phyloP scores from a whole-genome alignment of 2,888 invertebrate species.

The Psylliodes chrysocephalus region DNA sequence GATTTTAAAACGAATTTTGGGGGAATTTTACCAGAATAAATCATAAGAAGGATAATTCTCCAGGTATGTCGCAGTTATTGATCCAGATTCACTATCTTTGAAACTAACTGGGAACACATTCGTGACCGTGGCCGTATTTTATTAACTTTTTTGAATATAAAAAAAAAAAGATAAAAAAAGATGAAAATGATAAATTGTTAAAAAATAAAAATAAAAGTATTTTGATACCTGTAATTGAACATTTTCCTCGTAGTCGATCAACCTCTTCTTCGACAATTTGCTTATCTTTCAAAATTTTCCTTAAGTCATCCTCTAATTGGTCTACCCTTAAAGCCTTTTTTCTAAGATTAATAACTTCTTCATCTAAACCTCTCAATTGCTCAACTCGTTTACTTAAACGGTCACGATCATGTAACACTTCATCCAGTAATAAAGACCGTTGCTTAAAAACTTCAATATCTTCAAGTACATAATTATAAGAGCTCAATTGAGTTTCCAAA shows the following conservation, averaged over 20 bases:
- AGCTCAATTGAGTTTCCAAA: constrained; percentile 53
- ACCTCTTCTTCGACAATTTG: constrained; percentile 46
- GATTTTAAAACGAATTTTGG: too few relatives aligned
- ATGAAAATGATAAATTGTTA: too few relatives aligned
- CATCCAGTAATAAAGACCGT: constrained; percentile 54
- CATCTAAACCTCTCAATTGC: constrained; percentile 48
- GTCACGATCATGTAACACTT: constrained; percentile 50
- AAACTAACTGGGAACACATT: too few relatives aligned
- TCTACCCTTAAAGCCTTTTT: constrained; percentile 47
- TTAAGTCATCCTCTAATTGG: constrained; percentile 53
- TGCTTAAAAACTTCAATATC: constrained; percentile 55
- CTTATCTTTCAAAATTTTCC: constrained; percentile 38
- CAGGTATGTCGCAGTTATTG: too few relatives aligned
- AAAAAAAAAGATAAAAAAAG: too few relatives aligned
- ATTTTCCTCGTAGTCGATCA: constrained; percentile 43
- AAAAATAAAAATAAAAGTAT: too few relatives aligned
- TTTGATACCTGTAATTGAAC: constrained; percentile 47
- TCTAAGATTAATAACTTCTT: constrained; percentile 47
- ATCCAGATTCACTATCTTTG: too few relatives aligned
- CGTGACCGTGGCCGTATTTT: too few relatives aligned
- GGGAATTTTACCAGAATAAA: too few relatives aligned
- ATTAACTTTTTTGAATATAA: too few relatives aligned
- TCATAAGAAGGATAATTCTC: too few relatives aligned
- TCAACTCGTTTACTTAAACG: constrained; percentile 53
- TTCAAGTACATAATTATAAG: constrained; percentile 53